These are phyloP conservation scores for Imbricaverruca yamaguchii DNA, from an alignment of 2,888 invertebrate genomes.

Conservation along the genomic window DNA sequence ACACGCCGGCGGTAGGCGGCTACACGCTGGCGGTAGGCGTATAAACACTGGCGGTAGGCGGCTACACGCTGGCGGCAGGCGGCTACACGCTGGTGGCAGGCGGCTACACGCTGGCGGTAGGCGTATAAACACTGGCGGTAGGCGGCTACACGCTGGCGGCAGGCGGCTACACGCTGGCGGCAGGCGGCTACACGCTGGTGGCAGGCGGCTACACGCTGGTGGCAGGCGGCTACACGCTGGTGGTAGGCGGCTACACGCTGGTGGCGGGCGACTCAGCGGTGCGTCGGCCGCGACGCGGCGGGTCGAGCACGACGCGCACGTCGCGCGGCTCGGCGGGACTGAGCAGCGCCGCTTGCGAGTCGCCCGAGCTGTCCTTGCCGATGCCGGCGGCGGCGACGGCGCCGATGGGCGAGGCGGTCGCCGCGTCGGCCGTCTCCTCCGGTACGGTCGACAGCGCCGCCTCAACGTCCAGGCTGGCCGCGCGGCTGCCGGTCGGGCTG, in stretches of 20 bases:
- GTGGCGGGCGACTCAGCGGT: neutral
- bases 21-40: too few relatives aligned
- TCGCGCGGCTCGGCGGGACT: neutral
- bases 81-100: too few relatives aligned
- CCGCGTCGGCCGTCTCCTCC: neutral
- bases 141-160: too few relatives aligned
- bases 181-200: too few relatives aligned
- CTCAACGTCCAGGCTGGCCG: neutral
- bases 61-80: too few relatives aligned
- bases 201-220: too few relatives aligned
- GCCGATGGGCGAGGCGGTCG: neutral
- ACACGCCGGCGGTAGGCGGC: too few relatives aligned
- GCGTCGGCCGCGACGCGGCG: slow-evolving; percentile 16
- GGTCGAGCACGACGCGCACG: neutral
- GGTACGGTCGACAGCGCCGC: neutral
- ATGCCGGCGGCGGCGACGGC: neutral
- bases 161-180: too few relatives aligned
- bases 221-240: too few relatives aligned
- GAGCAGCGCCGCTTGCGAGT: slow-evolving; percentile 11
- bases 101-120: too few relatives aligned
- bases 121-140: too few relatives aligned
- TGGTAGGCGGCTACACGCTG: neutral
- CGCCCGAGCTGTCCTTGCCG: slow-evolving; percentile 14
- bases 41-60: too few relatives aligned
- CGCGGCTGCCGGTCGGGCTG: neutral